A percentile compares a stretch with the other conserved stretches of the same genome.
Conservation (phyloP, 2,888 invertebrate genomes). For the Selenia dentaria region DNA sequence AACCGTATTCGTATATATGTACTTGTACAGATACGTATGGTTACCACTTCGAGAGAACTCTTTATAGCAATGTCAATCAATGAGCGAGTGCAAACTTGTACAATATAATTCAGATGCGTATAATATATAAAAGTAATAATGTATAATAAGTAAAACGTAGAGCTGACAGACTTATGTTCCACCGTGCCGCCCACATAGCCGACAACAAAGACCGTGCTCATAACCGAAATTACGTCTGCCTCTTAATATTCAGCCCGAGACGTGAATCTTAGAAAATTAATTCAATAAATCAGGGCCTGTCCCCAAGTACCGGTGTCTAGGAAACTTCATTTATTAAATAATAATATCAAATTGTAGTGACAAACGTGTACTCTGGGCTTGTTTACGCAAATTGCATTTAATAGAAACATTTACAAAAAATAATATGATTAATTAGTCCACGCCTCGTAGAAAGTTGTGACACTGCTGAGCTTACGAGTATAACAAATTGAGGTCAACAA, state of each 20-base stretch:
- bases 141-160: no score
- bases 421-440: constrained; percentile 42
- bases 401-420: constrained; percentile 34
- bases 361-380: constrained; percentile 43
- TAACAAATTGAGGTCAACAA: constrained; percentile 42
- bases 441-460: constrained; percentile 26
- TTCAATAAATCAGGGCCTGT: constrained; percentile 73
- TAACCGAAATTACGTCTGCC: constrained; percentile 72
- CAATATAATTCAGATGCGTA: no score
- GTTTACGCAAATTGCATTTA: constrained; percentile 49
- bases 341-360: constrained; percentile 56
- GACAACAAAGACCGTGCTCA: constrained; percentile 69
- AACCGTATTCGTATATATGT: no score
- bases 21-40: no score
- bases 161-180: constrained; percentile 59
- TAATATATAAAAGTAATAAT: no score
- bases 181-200: constrained; percentile 48
- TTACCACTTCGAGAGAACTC: no score
- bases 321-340: constrained; percentile 60
- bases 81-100: no score
- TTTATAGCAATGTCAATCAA: no score
- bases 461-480: constrained; percentile 24
- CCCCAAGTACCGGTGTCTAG: constrained; percentile 61
- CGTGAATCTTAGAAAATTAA: constrained; percentile 75
- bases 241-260: constrained; percentile 70